Evolutionary conservation across 92 coral and sea anemone species (phyloP).

Genomic region (Parazoanthus atlanticus): DNA sequence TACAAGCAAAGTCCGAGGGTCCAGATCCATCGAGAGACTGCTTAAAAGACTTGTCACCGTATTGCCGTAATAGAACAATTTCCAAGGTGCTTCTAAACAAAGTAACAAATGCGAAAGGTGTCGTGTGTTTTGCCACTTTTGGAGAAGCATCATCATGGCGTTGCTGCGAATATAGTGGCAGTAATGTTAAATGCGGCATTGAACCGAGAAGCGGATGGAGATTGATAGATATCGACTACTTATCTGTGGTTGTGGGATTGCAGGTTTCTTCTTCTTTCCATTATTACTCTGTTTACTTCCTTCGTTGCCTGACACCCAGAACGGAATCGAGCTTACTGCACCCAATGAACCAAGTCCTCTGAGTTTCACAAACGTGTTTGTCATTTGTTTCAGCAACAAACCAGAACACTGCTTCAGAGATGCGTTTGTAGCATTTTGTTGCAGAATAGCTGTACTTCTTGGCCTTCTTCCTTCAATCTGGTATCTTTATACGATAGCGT

Average conservation of each 20-base stretch:
- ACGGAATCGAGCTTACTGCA: not conserved
- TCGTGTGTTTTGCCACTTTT: too few relatives aligned
- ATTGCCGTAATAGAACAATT: too few relatives aligned
- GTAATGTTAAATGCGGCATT: too few relatives aligned
- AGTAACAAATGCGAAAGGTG: too few relatives aligned
- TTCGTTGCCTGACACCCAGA: not conserved
- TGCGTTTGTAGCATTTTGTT: not conserved
- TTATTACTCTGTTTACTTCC: not conserved
- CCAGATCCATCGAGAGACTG: too few relatives aligned
- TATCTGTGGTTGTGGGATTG: not conserved
- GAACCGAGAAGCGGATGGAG: not conserved
- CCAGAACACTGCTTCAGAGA: constrained; percentile 30
- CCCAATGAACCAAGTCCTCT: not conserved
- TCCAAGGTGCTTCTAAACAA: too few relatives aligned
- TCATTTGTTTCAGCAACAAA: not conserved
- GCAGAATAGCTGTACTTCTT: not conserved
- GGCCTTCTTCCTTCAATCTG: not conserved
- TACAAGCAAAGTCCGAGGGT: too few relatives aligned
- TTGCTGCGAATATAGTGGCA: too few relatives aligned
- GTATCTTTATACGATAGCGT: not conserved
- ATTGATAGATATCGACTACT: not conserved
- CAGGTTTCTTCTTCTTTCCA: not conserved
- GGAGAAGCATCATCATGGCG: too few relatives aligned
- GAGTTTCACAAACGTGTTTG: not conserved
- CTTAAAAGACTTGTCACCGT: too few relatives aligned